These are phyloP conservation scores for Mus spicilegus DNA, from an alignment of 2,113 vertebrate species.

Conservation along the genomic window DNA sequence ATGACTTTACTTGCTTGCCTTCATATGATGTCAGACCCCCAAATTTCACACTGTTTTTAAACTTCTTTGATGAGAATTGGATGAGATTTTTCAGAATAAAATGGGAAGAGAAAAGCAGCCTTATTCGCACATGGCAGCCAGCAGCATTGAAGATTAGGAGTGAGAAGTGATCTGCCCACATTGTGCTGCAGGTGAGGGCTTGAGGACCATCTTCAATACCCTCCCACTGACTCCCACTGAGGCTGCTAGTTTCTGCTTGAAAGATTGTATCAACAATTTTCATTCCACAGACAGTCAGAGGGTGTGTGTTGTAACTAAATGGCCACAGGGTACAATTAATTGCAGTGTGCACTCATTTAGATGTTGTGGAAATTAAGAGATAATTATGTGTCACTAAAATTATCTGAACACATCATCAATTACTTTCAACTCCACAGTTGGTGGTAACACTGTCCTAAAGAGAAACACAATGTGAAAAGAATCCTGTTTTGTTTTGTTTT, in stretches of 20 bases:
- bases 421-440: slow-evolving; percentile 31
- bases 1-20: neutral
- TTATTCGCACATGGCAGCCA: slow-evolving; percentile 32
- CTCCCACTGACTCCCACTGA: neutral
- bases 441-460: neutral
- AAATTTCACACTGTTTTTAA: neutral
- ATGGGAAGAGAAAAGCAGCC: neutral
- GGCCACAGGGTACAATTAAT: slow-evolving; percentile 70
- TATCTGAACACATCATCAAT: slow-evolving; percentile 54
- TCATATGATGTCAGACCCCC: neutral
- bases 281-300: slow-evolving; percentile 54
- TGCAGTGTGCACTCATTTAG: slow-evolving; percentile 60
- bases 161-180: neutral
- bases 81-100: neutral
- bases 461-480: neutral
- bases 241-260: slow-evolving; percentile 37
- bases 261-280: slow-evolving; percentile 62
- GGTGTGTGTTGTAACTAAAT: slow-evolving; percentile 62
- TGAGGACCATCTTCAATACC: neutral
- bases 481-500: neutral
- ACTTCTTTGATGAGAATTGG: neutral
- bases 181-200: neutral
- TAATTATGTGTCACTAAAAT: slow-evolving; percentile 70
- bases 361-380: slow-evolving; percentile 67
- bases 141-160: neutral